Evolutionary conservation across 2,797 vertebrate species (phyloP), one percentile per base, ranked within the genome.

Genomic region (Microctenopoma lineatum): DNA sequence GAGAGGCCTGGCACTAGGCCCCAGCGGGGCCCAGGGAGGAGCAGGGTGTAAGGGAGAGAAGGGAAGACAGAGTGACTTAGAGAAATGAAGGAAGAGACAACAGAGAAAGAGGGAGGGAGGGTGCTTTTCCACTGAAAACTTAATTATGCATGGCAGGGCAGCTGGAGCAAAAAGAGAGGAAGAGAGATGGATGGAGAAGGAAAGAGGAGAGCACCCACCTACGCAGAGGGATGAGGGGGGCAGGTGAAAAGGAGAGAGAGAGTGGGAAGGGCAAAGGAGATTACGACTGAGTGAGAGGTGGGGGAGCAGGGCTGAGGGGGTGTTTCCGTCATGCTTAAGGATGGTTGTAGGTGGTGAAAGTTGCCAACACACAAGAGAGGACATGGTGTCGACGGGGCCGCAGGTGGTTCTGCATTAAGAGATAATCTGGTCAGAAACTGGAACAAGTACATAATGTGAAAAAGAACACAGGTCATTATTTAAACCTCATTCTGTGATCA

Each of bases 111-210:
- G 36, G 38, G 29, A 73, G 34, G 63, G 34, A 56, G 68, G 80
- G 67, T 29, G 53, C 53, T 50, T 74, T 84, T 78, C 81, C 75
- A 83, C 78, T 69, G 45, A 66, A 78, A 81, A 85, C 53, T 82
- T 86, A 87, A 90, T 87, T 86, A 87, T 87, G 84, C 77, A 90
- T 87, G 78, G 46, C 73, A 73, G 73, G 77, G 72, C 52, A 78
- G 77, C 77, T 60, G 63, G 78, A 79, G 84, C 54, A 70, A 87
- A 21, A 85, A 82, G 70, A 84, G 73, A 48, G 65, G 56, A 75
- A 54, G 66, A 76, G 79, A 73, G 73, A 77, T 77, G 77, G 84
- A 80, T 76, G 58, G 55, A 80, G 68, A 75, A 57, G 70, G 71
- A 73, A 57, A 81, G 73, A 77, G 62, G 45, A 85, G 75, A 85